phyloP scores from a whole-genome alignment of 2,113 vertebrate species.

The Lonchura striata region DNA sequence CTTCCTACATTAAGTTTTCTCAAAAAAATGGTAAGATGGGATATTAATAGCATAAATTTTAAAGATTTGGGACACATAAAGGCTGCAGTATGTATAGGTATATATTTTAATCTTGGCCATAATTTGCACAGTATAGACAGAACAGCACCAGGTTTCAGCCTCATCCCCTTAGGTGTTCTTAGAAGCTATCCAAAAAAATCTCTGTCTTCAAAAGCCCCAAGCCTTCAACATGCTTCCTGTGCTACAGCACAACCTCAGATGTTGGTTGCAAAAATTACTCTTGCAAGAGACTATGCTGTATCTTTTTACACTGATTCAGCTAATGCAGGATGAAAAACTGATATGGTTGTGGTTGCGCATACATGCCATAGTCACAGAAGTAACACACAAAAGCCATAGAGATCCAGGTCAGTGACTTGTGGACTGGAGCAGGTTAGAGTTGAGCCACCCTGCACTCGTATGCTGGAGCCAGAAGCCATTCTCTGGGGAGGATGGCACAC shows the following conservation, averaged over 20 bases:
- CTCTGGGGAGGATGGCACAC: background rate
- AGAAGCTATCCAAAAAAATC: background rate
- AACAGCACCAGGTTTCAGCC: background rate
- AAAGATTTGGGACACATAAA: background rate
- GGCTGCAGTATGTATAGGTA: background rate
- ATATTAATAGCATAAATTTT: background rate
- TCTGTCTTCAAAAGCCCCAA: background rate
- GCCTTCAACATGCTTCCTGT: background rate
- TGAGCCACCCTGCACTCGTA: background rate
- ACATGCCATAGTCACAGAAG: fast-evolving
- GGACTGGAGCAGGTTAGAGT: background rate
- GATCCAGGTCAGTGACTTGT: background rate
- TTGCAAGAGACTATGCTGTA: fast-evolving
- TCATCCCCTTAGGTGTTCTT: background rate
- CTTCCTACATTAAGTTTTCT: fast-evolving
- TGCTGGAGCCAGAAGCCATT: background rate
- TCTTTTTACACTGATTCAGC: background rate
- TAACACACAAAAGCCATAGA: fast-evolving
- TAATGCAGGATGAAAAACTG: background rate
- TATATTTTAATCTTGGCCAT: background rate
- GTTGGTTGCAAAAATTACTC: background rate
- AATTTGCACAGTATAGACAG: background rate
- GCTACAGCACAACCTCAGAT: background rate
- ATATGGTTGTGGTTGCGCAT: fast-evolving
- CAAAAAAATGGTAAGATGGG: fast-evolving